Conservation (phyloP, 2,113 vertebrate genomes). For the Chionomys nivalis region DNA sequence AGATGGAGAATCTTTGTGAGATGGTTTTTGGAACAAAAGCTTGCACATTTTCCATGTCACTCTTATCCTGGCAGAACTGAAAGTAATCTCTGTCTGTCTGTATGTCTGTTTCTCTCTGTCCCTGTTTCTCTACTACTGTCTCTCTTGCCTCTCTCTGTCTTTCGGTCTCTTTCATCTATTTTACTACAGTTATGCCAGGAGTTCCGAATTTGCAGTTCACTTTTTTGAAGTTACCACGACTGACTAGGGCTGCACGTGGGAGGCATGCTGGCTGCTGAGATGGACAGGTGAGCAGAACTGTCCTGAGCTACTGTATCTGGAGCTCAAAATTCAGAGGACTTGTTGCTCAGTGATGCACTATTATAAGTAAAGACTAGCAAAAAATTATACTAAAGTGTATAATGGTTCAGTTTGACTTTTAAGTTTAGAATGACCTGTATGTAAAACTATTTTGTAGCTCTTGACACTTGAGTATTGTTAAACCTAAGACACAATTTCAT, state of each 20-base stretch:
- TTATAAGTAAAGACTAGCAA: accelerated
- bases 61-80: slow-evolving; percentile 12
- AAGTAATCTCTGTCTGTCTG: background rate
- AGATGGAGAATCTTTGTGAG: slow-evolving; percentile 12
- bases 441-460: background rate
- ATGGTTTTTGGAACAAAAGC: background rate
- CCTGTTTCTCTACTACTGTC: background rate
- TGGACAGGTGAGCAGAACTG: background rate
- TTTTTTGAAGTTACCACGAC: background rate
- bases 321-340: background rate
- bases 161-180: background rate
- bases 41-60: background rate
- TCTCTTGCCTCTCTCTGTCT: background rate
- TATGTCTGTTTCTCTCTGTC: background rate
- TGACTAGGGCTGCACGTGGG: background rate
- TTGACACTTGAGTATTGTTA: background rate
- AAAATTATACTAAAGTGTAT: background rate
- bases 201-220: background rate
- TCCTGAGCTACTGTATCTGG: background rate
- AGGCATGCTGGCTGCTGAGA: background rate
- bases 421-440: background rate
- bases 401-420: background rate
- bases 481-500: background rate
- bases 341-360: background rate
- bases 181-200: slow-evolving; percentile 2